Conservation (phyloP, 2,888 invertebrate species). For the Drosophila borborema region DNA sequence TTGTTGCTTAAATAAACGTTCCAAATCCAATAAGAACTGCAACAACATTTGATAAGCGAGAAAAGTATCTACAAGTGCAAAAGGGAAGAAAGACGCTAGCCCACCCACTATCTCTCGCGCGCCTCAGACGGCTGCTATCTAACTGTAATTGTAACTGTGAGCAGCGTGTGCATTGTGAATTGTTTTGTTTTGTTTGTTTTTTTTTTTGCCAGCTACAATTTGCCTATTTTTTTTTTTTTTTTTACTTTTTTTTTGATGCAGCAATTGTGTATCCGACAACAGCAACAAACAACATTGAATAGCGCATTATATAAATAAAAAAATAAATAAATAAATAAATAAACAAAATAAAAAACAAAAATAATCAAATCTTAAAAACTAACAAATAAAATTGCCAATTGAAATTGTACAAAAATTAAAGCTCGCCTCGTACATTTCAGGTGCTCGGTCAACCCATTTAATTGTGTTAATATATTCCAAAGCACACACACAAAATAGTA, state of each 20-base stretch:
- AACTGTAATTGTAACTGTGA: slow-evolving; percentile 27
- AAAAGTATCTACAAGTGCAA: slow-evolving; percentile 65
- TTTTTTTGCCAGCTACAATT: slow-evolving; percentile 20
- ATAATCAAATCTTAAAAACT: slow-evolving; percentile 32
- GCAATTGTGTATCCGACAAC: slow-evolving; percentile 53
- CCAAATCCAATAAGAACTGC: slow-evolving; percentile 31
- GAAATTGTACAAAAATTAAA: slow-evolving; percentile 38
- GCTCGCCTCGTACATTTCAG: slow-evolving; percentile 22
- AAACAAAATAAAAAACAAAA: slow-evolving; percentile 11
- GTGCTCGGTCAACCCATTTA: slow-evolving; percentile 46
- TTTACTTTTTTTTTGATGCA: slow-evolving; percentile 25
- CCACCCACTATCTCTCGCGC: neutral
- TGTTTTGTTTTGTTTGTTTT: slow-evolving; percentile 42
- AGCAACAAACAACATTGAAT: slow-evolving; percentile 36
- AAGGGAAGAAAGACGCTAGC: slow-evolving; percentile 4
- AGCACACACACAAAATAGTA: slow-evolving; percentile 25
- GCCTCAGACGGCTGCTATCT: neutral
- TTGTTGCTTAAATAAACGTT: slow-evolving; percentile 32
- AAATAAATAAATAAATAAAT: slow-evolving; percentile 2
- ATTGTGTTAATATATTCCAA: slow-evolving; percentile 64
- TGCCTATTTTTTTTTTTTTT: slow-evolving; percentile 14
- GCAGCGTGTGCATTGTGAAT: slow-evolving; percentile 26
- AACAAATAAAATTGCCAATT: slow-evolving; percentile 44
- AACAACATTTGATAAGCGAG: slow-evolving; percentile 32
- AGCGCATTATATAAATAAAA: slow-evolving; percentile 50